phyloP scores from a whole-genome alignment of 2,113 vertebrate species.

The Tragelaphus imberbis region DNA sequence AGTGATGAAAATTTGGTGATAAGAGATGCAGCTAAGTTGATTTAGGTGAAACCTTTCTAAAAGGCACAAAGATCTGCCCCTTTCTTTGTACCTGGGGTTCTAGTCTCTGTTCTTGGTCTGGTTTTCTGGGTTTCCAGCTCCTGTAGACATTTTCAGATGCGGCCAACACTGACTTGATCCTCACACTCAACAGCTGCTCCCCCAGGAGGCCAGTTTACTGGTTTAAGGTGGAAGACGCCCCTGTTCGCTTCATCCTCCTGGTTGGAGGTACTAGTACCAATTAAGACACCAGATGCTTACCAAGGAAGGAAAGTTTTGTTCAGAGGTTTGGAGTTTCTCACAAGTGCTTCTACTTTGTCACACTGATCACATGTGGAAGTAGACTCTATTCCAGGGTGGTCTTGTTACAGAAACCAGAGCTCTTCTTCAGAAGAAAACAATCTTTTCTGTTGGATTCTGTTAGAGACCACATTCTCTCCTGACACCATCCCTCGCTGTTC shows the following conservation, averaged over 20 bases:
- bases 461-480: neutral
- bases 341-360: neutral
- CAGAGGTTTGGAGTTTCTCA: neutral
- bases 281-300: neutral
- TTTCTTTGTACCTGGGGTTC: neutral
- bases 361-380: neutral
- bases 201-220: neutral
- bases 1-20: neutral
- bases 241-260: neutral
- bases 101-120: neutral
- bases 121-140: neutral
- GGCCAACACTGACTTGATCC: neutral
- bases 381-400: no score
- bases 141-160: neutral
- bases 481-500: neutral
- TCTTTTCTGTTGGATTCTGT: neutral
- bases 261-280: neutral
- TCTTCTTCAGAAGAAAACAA: neutral
- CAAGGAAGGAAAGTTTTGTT: neutral
- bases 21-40: neutral
- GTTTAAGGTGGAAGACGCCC: neutral
- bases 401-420: fast-evolving
- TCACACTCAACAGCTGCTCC: neutral
- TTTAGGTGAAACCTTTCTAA: neutral
- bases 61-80: neutral